phyloP scores from a whole-genome alignment of 2,888 invertebrate species.

The Papilio elwesi region DNA sequence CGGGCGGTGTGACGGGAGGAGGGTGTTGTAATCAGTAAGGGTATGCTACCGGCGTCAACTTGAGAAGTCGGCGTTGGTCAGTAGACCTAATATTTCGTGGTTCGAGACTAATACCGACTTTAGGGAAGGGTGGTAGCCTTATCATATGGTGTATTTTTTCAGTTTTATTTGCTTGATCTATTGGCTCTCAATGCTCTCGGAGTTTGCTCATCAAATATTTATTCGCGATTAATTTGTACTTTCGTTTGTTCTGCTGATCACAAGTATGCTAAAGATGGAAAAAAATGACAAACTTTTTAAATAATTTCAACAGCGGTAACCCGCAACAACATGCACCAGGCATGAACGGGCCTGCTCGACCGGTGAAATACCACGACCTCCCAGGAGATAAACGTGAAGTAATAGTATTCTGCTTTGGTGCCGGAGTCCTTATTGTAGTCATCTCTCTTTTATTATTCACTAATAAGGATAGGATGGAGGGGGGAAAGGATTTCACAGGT shows the following conservation, averaged over 20 bases:
- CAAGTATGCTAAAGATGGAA: no score
- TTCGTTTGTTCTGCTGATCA: background rate
- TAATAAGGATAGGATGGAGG: no score
- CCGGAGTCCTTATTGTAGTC: no score
- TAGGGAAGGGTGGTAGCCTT: slow-evolving; percentile 57
- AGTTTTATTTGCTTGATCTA: slow-evolving; percentile 17
- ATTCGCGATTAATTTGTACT: background rate
- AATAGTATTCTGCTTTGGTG: no score
- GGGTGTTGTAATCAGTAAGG: slow-evolving; percentile 55
- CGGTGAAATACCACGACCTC: no score
- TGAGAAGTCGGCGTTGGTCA: slow-evolving; percentile 76
- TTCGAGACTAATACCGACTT: slow-evolving; percentile 81
- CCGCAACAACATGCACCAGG: no score
- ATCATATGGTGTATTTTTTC: slow-evolving; percentile 55
- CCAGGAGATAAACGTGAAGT: no score
- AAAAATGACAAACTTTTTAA: no score
- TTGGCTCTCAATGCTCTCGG: background rate
- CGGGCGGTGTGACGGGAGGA: slow-evolving; percentile 42
- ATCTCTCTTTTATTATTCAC: no score
- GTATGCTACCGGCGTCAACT: slow-evolving; percentile 69
- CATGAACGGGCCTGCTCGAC: no score
- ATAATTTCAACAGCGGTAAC: no score
- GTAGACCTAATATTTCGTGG: slow-evolving; percentile 58
- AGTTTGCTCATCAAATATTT: slow-evolving; percentile 4
- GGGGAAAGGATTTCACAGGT: no score